Percentiles rank a stretch among this genome's conserved stretches.
These are phyloP conservation scores for Tachyglossus aculeatus DNA, from an alignment of 2,797 vertebrate species.

Conservation along the genomic window DNA sequence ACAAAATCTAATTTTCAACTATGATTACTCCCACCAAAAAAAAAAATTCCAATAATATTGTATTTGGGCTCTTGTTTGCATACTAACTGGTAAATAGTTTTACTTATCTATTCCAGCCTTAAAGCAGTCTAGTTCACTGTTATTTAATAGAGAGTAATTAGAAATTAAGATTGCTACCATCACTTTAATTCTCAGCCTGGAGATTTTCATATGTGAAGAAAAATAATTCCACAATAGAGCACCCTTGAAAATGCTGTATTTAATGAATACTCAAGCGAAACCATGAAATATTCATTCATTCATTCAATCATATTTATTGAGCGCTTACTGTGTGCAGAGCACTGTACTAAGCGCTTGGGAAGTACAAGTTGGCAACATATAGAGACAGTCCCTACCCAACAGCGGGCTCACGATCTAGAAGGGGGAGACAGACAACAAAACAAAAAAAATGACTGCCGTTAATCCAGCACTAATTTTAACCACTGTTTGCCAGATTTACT, in stretches of 20 bases:
- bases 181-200: constrained; percentile 46
- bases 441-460: constrained; percentile 24
- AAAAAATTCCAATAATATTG: constrained; percentile 25
- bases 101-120: constrained; percentile 34
- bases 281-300: constrained; percentile 36
- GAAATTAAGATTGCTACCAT: constrained; percentile 57
- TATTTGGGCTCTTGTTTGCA: constrained; percentile 45
- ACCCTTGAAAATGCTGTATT: constrained; percentile 49
- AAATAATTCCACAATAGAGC: constrained; percentile 40
- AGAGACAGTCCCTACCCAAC: no score
- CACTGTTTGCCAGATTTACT: constrained; percentile 47
- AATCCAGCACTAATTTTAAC: constrained; percentile 56
- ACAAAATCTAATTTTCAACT: constrained; percentile 37
- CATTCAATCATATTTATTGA: no score
- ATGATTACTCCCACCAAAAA: constrained; percentile 19
- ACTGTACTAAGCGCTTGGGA: no score
- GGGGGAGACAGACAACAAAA: no score
- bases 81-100: constrained; percentile 43
- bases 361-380: no score
- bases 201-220: constrained; percentile 47
- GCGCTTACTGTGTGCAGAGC: no score
- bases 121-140: constrained; percentile 25
- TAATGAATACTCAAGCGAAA: constrained; percentile 67
- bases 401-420: no score
- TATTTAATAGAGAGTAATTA: constrained; percentile 56